Evolutionary conservation across 2,113 vertebrate genomes (phyloP), one percentile per base, ranked within the genome.

Genomic region (Phaethornis superciliosus): DNA sequence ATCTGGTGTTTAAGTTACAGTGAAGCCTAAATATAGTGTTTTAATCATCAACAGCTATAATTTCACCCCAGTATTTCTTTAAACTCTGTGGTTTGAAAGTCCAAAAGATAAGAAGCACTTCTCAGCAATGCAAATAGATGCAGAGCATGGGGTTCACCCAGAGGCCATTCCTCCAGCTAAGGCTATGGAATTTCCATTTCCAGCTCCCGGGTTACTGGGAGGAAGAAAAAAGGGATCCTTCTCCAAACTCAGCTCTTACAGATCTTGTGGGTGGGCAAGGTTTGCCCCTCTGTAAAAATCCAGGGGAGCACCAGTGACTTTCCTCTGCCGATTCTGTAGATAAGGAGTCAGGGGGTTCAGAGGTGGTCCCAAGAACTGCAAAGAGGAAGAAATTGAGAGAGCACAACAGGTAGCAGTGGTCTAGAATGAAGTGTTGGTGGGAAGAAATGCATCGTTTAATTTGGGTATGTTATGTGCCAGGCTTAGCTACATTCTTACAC

Each of bases 51-150:
- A 17, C 69, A 91, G 81, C 72, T 78, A 46, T 46, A 58, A 77
- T 77, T 95, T 93, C 62, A 33, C 54, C 81, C 46, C 58, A 78
- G 12, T 69, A 76, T 60, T 93, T 81, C 85, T 95, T 88, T 79
- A 95, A 95, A 91, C 72, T 87, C 67, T 15, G 26, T 69, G 67
- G 95, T 97, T 89, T 98, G 95, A 98, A 98, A 98, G 97, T 98
- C 97, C 97, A 97, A 78, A 88, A 85, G 97, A 97, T 97, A 98
- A 98, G 97, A 78, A 81, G 72, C 56, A 90, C n/a, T 89, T 94
- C 78, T 70, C 78, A 94, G 94, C 74, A 32, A 60, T 63, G 76
- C 80, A 95, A 89, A 96, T 18, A 96, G 65, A 89, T 0, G 8
- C 17, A 22, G 94, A 65, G 56, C 4, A n/a, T 4, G 9, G 81